These are phyloP conservation scores for Tachina fera DNA, from an alignment of 2,888 invertebrate species.

Conservation along the genomic window DNA sequence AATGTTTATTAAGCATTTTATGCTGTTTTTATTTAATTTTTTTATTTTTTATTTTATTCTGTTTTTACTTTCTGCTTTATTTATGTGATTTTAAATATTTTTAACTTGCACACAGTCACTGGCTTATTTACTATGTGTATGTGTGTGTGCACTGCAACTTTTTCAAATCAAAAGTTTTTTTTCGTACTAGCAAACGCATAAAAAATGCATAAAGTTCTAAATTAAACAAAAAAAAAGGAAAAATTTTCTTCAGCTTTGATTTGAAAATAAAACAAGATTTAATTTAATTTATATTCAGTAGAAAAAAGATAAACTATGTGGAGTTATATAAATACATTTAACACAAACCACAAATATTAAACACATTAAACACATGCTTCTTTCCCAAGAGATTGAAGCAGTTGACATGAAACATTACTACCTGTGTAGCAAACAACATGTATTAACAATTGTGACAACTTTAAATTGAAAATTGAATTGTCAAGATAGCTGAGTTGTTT, in stretches of 20 bases:
- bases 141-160: background rate
- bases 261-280: no score
- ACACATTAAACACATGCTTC: background rate
- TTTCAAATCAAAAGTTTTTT: background rate
- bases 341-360: constrained; percentile 1
- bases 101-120: constrained; percentile 7
- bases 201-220: no score
- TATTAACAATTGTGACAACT: constrained; percentile 65
- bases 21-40: constrained; percentile 34
- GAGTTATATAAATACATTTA: background rate
- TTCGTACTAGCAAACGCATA: background rate
- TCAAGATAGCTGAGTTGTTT: constrained; percentile 33
- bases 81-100: constrained; percentile 28
- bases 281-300: no score
- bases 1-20: constrained; percentile 64
- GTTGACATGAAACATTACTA: constrained; percentile 65
- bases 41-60: constrained; percentile 20
- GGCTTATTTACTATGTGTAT: background rate
- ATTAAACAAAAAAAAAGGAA: no score
- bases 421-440: constrained; percentile 57
- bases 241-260: no score
- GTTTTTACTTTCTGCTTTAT: constrained; percentile 36
- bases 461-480: constrained; percentile 53
- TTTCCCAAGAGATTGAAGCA: constrained; percentile 62
- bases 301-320: no score